Evolutionary conservation across 2,113 vertebrate species (phyloP).

Genomic region (Tychaedon coryphoeus): DNA sequence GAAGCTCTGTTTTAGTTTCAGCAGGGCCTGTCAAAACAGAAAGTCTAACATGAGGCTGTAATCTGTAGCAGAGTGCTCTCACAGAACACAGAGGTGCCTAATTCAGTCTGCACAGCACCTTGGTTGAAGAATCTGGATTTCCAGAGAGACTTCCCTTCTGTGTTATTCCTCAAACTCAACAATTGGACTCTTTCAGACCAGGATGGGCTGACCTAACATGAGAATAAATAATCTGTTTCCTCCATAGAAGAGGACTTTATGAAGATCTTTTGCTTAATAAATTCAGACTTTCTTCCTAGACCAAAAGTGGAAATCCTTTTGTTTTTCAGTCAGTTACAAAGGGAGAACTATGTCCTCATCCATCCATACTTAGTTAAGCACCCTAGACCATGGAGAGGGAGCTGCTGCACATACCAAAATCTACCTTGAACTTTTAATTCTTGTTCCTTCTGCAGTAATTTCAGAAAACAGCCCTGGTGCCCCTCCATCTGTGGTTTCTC

Average conservation of each 20-base stretch:
- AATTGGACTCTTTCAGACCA: neutral
- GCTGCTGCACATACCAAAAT: neutral
- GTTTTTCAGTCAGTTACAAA: neutral
- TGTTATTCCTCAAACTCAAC: neutral
- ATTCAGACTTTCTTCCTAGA: neutral
- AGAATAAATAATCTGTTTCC: neutral
- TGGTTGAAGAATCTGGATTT: neutral
- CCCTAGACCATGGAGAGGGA: accelerated
- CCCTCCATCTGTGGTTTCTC: neutral
- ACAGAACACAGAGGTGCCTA: neutral
- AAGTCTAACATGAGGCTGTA: neutral
- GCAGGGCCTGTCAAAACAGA: neutral
- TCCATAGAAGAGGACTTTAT: neutral
- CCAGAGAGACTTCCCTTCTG: neutral
- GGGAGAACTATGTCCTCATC: neutral
- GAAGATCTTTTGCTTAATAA: neutral
- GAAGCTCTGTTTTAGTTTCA: neutral
- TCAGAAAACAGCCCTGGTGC: neutral
- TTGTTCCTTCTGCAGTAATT: neutral
- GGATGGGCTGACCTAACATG: neutral
- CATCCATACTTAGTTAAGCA: neutral
- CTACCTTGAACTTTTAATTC: neutral
- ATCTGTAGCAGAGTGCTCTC: neutral
- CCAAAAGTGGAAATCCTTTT: neutral
- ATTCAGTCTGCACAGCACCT: neutral